Base-by-base conservation (phyloP, 1,140 invertebrate species). In the Dufourea novaeangliae region DNA sequence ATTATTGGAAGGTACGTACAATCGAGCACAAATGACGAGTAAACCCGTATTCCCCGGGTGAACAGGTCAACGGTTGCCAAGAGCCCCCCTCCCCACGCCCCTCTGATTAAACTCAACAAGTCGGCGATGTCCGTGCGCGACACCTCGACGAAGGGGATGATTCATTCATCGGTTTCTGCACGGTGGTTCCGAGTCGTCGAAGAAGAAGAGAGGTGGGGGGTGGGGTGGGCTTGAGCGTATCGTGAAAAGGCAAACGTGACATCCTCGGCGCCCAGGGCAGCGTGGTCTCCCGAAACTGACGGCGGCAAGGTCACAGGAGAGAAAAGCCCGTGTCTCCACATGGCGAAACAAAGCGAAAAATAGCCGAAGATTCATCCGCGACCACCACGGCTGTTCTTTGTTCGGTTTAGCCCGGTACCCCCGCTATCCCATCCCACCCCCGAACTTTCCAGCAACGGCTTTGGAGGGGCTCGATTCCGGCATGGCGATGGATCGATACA, bases 401-500 rank as follows among this genome's bases (percentile, higher is more conserved):
- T 86, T 82, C 78, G 71, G 39, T 37, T 62, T 67, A 56, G 34
- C 57, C 69, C 66, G 78, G 61, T 69, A 82, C 10, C 57, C 59
- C 78, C 62, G 67, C 74, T n/a, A n/a, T n/a, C n/a, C n/a, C n/a
- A n/a, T n/a, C n/a, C n/a, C n/a, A n/a, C 70, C 80, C 78, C 75
- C 79, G 68, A 86, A 87, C 78, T 86, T 69, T 78, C 78, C 54
- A 56, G 69, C 72, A 59, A n/a, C n/a, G n/a, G n/a, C 56, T 57
- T 61, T 74, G 54, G 80, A 70, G 85, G 84, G 79, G 64, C 54
- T 75, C 32, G 76, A 83, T 84, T 71, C 78, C 74, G 69, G 57
- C 69, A 76, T 74, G 68, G 84, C 81, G 80, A 86, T 84, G 85
- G 85, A 86, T 87, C 85, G 85, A 87, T 87, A 87, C 82, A 87